A percentile compares a stretch with the other conserved stretches of the same genome.
Evolutionary conservation across 2,113 vertebrate genomes (phyloP).

Genomic region (Pelmatolapia mariae): DNA sequence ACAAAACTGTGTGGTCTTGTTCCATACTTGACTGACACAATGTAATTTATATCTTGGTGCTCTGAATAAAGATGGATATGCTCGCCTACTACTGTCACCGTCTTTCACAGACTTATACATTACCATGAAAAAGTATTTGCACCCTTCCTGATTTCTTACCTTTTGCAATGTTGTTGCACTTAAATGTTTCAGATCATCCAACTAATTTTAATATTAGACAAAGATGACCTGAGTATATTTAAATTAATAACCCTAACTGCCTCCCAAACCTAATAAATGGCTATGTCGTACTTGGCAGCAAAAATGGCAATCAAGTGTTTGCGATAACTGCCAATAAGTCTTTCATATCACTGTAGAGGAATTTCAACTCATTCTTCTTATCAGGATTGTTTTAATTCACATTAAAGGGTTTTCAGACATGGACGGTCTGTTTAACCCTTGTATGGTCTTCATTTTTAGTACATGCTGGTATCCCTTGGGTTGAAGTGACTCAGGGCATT

Average conservation of each 20-base stretch:
- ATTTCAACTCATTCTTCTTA: background rate
- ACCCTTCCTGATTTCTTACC: background rate
- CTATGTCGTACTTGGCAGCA: too few relatives aligned
- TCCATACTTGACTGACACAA: background rate
- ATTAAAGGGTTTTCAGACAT: background rate
- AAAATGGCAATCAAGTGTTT: too few relatives aligned
- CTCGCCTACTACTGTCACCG: background rate
- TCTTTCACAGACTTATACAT: background rate
- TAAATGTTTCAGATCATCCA: background rate
- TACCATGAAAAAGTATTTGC: background rate
- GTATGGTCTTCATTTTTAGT: background rate
- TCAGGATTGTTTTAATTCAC: background rate
- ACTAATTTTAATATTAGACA: background rate
- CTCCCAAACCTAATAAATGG: background rate
- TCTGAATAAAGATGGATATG: conserved; percentile 16
- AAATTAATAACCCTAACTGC: background rate
- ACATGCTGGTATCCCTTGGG: background rate
- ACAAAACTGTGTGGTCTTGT: background rate
- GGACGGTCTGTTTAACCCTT: background rate
- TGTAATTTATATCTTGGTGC: conserved; percentile 6
- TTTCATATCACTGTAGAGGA: too few relatives aligned
- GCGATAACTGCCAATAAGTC: too few relatives aligned
- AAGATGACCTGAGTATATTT: background rate
- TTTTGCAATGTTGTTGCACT: background rate
- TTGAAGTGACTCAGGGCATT: background rate